Conservation (phyloP, 2,113 vertebrate species). For the Grammomys dolichurus region DNA sequence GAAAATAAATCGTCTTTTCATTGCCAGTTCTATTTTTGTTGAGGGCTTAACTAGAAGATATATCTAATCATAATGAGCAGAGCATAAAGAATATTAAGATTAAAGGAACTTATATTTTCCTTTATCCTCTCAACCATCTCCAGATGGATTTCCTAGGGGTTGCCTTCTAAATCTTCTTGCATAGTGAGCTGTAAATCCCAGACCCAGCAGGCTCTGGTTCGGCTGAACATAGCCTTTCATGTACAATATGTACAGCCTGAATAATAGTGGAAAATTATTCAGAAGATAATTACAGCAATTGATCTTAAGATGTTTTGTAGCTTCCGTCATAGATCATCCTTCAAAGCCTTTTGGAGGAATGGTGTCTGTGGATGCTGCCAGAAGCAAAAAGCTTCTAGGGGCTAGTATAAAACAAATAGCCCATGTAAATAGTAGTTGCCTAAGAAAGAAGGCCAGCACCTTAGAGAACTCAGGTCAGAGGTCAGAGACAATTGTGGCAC, state of each 20-base stretch:
- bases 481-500: background rate
- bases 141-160: constrained; percentile 82
- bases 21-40: constrained; percentile 75
- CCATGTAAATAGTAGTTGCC: background rate
- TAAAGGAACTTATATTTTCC: constrained; percentile 80
- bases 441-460: accelerated
- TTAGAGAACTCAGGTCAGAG: accelerated
- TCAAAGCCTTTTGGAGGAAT: constrained; percentile 75
- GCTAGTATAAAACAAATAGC: background rate
- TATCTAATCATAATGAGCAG: constrained; percentile 80
- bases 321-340: constrained; percentile 61
- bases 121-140: constrained; percentile 83
- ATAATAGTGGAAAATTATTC: constrained; percentile 80
- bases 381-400: constrained; percentile 49
- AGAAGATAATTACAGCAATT: constrained; percentile 79
- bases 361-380: constrained; percentile 26
- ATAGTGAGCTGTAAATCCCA: constrained; percentile 79
- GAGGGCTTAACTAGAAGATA: constrained; percentile 76
- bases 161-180: constrained; percentile 71
- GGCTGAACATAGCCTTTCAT: constrained; percentile 77
- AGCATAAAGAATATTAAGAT: constrained; percentile 84
- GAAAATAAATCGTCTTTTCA: constrained; percentile 80
- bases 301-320: constrained; percentile 83
- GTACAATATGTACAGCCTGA: constrained; percentile 74
- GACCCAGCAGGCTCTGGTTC: constrained; percentile 75